Conservation (phyloP, 2,113 vertebrate species). For the Uropsilus gracilis region DNA sequence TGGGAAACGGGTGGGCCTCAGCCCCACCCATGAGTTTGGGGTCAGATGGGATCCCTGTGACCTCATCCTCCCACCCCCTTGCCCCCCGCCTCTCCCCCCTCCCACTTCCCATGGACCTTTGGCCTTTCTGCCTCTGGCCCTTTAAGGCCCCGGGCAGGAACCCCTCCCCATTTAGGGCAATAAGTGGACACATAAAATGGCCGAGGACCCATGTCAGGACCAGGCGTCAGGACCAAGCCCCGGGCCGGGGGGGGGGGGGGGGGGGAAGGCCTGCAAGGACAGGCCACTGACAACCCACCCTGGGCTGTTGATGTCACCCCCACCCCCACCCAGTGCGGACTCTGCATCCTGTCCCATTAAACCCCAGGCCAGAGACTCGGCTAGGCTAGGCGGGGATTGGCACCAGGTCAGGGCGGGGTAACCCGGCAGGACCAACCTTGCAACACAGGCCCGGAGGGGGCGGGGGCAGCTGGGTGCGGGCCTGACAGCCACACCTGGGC, state of each 20-base stretch:
- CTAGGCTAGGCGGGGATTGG: constrained; percentile 81
- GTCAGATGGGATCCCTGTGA: constrained; percentile 4
- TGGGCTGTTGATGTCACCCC: background rate
- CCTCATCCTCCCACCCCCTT: background rate
- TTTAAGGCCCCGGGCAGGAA: constrained; percentile 80
- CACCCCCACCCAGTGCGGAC: background rate
- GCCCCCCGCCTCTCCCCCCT: too few species aligned
- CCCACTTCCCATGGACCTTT: constrained; percentile 46
- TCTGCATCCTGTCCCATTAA: constrained; percentile 78
- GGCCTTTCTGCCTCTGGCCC: constrained; percentile 77
- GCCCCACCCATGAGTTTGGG: constrained; percentile 27
- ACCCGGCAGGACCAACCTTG: constrained; percentile 81
- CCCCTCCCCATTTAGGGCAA: constrained; percentile 81
- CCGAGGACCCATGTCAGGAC: constrained; percentile 60
- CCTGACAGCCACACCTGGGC: constrained; percentile 46
- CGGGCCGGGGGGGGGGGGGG: background rate
- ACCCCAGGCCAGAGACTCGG: constrained; percentile 66
- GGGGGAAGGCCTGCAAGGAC: too few species aligned
- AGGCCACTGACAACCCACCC: background rate
- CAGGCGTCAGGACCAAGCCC: background rate
- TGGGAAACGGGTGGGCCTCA: constrained; percentile 59
- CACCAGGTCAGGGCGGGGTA: constrained; percentile 81
- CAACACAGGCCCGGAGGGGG: constrained; percentile 62
- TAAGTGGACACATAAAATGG: constrained; percentile 77
- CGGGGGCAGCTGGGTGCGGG: background rate